These are phyloP conservation scores for Drosophila athabasca DNA, from an alignment of 1,140 invertebrate species.

Conservation along the genomic window DNA sequence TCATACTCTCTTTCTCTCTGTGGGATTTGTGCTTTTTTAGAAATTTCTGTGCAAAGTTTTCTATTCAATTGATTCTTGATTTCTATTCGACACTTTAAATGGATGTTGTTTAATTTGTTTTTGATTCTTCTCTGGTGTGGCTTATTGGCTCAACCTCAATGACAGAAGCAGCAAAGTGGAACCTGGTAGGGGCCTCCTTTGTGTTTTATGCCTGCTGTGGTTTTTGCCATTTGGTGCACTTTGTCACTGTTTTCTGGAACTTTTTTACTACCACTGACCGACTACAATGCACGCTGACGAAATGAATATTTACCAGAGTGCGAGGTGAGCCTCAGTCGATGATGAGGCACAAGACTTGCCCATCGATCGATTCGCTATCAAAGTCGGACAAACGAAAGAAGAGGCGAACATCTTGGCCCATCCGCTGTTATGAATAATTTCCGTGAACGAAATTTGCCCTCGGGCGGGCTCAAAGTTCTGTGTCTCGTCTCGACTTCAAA, in stretches of 20 bases:
- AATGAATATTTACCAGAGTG: conserved; percentile 46
- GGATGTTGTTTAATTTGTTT: neutral
- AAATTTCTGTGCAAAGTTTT: conserved; percentile 12
- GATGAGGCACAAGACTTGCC: conserved; percentile 20
- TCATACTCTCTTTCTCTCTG: conserved; percentile 12
- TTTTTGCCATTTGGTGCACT: conserved; percentile 41
- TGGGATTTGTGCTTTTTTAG: conserved; percentile 13
- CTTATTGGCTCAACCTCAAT: conserved; percentile 13
- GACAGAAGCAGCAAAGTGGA: neutral
- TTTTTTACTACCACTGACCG: conserved; percentile 30
- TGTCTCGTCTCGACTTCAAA: conserved; percentile 21
- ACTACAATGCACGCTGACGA: conserved; percentile 30
- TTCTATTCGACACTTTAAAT: no score
- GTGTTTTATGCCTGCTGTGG: conserved; percentile 40
- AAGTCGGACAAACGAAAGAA: conserved; percentile 1
- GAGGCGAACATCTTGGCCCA: neutral
- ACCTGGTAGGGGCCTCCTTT: conserved; percentile 20
- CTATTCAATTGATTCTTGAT: conserved; percentile 1
- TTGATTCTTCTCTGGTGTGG: conserved; percentile 7
- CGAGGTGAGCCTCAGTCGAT: conserved; percentile 11
- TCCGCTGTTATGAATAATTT: conserved; percentile 39
- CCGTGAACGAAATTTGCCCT: conserved; percentile 31
- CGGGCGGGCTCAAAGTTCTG: conserved; percentile 20
- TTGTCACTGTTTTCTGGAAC: conserved; percentile 20
- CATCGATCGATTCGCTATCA: conserved; percentile 15